Evolutionary conservation across 2,113 vertebrate genomes (phyloP).

Genomic region (Chascanopsetta lugubris): DNA sequence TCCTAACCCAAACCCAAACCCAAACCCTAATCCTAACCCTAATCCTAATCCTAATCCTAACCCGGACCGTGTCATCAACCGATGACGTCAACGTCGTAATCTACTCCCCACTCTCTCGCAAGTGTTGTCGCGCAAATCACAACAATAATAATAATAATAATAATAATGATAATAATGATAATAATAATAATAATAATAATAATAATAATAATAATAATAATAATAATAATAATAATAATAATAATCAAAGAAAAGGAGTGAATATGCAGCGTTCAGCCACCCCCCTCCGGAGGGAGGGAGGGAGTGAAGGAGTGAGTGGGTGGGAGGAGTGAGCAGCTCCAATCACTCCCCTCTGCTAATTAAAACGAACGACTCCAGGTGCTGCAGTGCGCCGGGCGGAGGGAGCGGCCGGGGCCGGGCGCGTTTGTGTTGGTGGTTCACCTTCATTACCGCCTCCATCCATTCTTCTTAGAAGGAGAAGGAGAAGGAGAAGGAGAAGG

Average conservation of each 20-base stretch:
- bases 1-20: too few species aligned
- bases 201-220: too few species aligned
- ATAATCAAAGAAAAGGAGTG: slow-evolving; percentile 23
- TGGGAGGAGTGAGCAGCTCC: slow-evolving; percentile 51
- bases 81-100: too few species aligned
- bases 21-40: too few species aligned
- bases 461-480: slow-evolving; percentile 81
- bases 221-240: slow-evolving; percentile 14
- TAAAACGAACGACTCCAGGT: slow-evolving; percentile 84
- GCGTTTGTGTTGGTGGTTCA: slow-evolving; percentile 79
- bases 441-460: slow-evolving; percentile 79
- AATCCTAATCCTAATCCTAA: too few species aligned
- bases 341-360: slow-evolving; percentile 75
- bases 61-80: too few species aligned
- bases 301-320: slow-evolving; percentile 48
- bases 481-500: too few species aligned
- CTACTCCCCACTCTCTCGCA: too few species aligned
- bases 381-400: slow-evolving; percentile 52
- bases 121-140: too few species aligned
- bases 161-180: too few species aligned
- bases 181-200: too few species aligned
- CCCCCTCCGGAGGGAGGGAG: slow-evolving; percentile 43
- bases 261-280: slow-evolving; percentile 46
- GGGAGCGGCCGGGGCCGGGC: slow-evolving; percentile 61
- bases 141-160: too few species aligned